Conservation (phyloP, 2,113 vertebrate genomes). For the Sander vitreus region DNA sequence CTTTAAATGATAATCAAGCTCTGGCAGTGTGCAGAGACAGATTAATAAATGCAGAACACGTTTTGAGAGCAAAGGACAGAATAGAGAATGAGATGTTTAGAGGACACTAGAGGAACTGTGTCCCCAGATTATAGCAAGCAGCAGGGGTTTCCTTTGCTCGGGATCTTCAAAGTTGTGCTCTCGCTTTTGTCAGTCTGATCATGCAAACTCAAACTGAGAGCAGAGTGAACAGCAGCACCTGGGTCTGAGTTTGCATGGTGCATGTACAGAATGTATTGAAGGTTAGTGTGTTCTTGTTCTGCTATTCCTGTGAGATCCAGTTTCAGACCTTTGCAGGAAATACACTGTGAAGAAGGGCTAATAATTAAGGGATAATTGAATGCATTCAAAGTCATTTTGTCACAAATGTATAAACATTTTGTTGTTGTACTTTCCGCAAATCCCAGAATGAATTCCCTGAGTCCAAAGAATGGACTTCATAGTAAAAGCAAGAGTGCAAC, state of each 20-base stretch:
- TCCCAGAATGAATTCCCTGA: background rate
- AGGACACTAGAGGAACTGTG: conserved; percentile 22
- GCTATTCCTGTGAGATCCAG: background rate
- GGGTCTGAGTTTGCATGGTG: background rate
- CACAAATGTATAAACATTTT: background rate
- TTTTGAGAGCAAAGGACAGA: conserved; percentile 13
- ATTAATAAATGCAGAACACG: background rate
- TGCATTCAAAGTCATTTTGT: background rate
- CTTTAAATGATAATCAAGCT: conserved; percentile 6
- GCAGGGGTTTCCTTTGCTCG: conserved; percentile 29
- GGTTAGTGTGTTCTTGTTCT: background rate
- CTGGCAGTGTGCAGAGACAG: background rate
- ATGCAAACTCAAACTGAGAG: conserved; percentile 40
- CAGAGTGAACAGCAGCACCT: conserved; percentile 30
- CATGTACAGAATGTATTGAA: background rate
- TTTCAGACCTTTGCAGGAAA: background rate
- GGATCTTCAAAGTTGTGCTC: conserved; percentile 48
- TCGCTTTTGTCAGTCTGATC: conserved; percentile 59
- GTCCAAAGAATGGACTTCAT: background rate
- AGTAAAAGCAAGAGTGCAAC: background rate
- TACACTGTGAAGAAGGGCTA: background rate
- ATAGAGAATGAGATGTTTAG: conserved; percentile 23
- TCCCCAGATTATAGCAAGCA: conserved; percentile 37
- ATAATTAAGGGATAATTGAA: background rate
- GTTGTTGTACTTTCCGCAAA: background rate